These are phyloP conservation scores for Phoxinus dragarum DNA, from an alignment of 2,797 vertebrate genomes.

Conservation along the genomic window DNA sequence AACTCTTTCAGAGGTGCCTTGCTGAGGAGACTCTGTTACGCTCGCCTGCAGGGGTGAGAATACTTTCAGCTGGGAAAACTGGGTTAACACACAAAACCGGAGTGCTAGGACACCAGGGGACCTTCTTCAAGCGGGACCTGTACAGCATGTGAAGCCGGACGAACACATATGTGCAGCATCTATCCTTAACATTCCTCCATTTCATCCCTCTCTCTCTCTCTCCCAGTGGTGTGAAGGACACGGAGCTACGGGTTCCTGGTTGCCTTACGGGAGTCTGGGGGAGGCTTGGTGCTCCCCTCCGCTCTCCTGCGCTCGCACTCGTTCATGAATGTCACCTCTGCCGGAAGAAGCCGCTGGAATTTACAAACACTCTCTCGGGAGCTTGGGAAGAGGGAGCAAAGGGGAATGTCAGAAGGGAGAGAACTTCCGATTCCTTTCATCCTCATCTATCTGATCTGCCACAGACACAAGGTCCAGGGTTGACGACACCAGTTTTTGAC, in stretches of 20 bases:
- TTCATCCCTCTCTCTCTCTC: slow-evolving; percentile 53
- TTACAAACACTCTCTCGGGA: slow-evolving; percentile 69
- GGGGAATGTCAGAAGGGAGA: slow-evolving; percentile 58
- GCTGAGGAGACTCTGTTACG: slow-evolving; percentile 28
- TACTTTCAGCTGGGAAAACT: slow-evolving; percentile 38
- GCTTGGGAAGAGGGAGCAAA: slow-evolving; percentile 62
- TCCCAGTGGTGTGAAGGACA: slow-evolving; percentile 77
- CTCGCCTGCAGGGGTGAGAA: slow-evolving; percentile 43
- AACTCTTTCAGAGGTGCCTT: slow-evolving; percentile 50
- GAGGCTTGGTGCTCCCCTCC: slow-evolving; percentile 62
- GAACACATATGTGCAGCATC: slow-evolving; percentile 38
- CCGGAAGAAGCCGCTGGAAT: slow-evolving; percentile 73
- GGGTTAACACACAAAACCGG: slow-evolving; percentile 18
- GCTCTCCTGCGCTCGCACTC: slow-evolving; percentile 61
- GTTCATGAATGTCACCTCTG: slow-evolving; percentile 82
- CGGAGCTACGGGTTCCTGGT: slow-evolving; percentile 67
- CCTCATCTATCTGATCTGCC: slow-evolving; percentile 38
- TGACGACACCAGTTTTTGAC: slow-evolving; percentile 57
- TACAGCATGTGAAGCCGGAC: slow-evolving; percentile 19
- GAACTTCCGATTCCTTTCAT: slow-evolving; percentile 53
- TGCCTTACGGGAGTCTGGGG: slow-evolving; percentile 56
- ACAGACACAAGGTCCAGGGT: slow-evolving; percentile 68
- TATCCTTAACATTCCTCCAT: slow-evolving; percentile 31
- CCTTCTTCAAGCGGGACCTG: slow-evolving; percentile 41
- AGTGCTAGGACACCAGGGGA: neutral